Percentiles rank a stretch among this genome's conserved stretches.
phyloP scores from a whole-genome alignment of 37 sponge, comb jelly and placozoan species.

The Tethya wilhelma region DNA sequence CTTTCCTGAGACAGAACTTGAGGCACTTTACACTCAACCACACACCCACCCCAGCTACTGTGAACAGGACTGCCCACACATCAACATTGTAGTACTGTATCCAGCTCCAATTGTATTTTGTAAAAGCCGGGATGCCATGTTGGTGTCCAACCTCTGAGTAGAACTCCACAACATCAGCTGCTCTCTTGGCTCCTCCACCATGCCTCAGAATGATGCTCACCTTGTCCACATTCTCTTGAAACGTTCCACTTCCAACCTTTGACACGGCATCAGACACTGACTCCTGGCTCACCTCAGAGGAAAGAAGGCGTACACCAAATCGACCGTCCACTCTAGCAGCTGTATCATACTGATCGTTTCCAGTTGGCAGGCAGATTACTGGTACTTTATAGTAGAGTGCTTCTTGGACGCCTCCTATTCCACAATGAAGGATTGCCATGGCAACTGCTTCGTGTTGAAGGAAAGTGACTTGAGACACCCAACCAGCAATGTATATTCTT shows the following conservation, averaged over 20 bases:
- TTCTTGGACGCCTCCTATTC: conserved; percentile 34
- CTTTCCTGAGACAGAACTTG: not conserved
- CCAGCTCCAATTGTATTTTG: conserved; percentile 21
- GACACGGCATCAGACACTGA: not conserved
- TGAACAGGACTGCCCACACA: not conserved
- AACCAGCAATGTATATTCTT: conserved; percentile 1
- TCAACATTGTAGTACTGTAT: too few species aligned
- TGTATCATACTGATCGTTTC: conserved; percentile 3
- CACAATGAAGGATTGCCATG: conserved; percentile 42
- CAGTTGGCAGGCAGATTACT: conserved; percentile 31
- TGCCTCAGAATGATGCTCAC: not conserved
- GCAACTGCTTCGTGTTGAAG: conserved; percentile 13
- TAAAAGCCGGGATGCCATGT: not conserved
- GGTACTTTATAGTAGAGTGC: conserved; percentile 17
- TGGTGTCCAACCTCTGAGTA: conserved; percentile 1
- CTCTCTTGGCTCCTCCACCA: conserved; percentile 24
- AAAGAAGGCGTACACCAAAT: not conserved
- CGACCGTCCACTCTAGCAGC: not conserved
- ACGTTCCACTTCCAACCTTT: not conserved
- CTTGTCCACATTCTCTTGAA: not conserved
- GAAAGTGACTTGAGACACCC: conserved; percentile 31
- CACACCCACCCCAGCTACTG: not conserved
- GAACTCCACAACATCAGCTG: conserved; percentile 23
- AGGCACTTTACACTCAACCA: not conserved
- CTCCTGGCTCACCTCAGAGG: not conserved